These are phyloP conservation scores for Coregonus suidteri DNA, from an alignment of 2,797 vertebrate species.

Conservation along the genomic window DNA sequence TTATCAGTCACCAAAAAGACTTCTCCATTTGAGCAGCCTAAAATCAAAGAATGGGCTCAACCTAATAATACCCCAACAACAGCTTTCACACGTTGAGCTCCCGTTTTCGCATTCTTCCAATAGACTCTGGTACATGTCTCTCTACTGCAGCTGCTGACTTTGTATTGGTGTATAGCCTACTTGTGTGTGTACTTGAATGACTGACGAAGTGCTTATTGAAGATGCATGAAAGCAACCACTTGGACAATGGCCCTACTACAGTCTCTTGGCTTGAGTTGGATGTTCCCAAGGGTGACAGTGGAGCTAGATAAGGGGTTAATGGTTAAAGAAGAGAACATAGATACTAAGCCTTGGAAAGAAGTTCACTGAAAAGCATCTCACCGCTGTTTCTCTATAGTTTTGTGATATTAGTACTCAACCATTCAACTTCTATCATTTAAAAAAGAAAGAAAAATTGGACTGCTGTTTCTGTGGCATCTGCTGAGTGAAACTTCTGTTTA, in stretches of 20 bases:
- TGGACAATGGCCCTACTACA: background rate
- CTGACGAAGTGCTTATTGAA: background rate
- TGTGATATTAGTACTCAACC: background rate
- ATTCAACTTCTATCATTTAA: background rate
- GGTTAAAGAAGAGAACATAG: background rate
- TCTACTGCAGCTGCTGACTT: background rate
- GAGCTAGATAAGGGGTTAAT: background rate
- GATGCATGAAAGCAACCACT: conserved; percentile 4
- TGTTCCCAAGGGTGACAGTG: background rate
- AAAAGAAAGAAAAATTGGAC: background rate
- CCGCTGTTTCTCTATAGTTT: background rate
- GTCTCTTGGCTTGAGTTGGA: background rate
- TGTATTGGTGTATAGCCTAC: conserved; percentile 1
- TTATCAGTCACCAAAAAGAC: conserved; percentile 38
- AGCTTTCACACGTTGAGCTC: background rate
- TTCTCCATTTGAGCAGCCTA: conserved; percentile 29
- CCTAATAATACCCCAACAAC: background rate
- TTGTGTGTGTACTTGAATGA: background rate
- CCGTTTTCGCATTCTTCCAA: background rate
- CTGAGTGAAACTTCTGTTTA: background rate
- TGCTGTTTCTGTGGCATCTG: background rate
- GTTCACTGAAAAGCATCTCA: background rate
- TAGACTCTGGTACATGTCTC: background rate
- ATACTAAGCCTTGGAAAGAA: background rate
- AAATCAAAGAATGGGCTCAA: conserved; percentile 35